phyloP scores from a whole-genome alignment of 2,113 vertebrate genomes.

The Corythaixoides concolor region DNA sequence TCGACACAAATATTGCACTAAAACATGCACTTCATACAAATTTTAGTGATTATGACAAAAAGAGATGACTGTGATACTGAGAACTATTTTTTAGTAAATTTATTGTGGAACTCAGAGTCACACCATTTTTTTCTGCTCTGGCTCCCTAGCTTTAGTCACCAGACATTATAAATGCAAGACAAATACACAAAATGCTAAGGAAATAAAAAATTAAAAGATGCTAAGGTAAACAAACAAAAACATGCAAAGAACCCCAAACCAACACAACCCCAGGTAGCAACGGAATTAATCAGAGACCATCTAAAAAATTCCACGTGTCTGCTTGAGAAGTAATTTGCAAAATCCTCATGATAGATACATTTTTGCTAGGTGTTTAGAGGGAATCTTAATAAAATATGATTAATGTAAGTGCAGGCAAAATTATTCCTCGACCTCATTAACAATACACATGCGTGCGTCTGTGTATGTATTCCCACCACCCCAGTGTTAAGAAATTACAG shows the following conservation, averaged over 20 bases:
- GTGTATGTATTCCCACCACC: not conserved
- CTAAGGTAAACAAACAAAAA: not conserved
- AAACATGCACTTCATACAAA: not conserved
- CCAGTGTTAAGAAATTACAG: not conserved
- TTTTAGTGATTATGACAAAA: not conserved
- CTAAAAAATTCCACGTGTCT: not conserved
- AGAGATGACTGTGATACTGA: not conserved
- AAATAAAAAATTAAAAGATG: not conserved
- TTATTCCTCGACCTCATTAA: not conserved
- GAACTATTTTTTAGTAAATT: not conserved
- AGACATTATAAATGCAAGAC: not conserved
- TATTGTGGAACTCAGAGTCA: not conserved
- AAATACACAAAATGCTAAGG: not conserved
- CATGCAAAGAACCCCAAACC: not conserved
- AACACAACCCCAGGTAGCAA: not conserved
- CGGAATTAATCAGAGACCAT: not conserved
- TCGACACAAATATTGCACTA: not conserved
- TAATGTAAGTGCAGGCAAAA: not conserved
- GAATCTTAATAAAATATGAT: not conserved
- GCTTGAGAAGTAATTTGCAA: not conserved
- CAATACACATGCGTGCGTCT: rapidly evolving
- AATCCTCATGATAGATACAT: not conserved
- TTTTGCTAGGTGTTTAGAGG: not conserved
- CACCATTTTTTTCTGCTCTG: not conserved
- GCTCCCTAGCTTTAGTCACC: not conserved